Evolutionary conservation across 2,113 vertebrate genomes (phyloP), one percentile per base, ranked within the genome.

Genomic region (Gallinago jamesoni): DNA sequence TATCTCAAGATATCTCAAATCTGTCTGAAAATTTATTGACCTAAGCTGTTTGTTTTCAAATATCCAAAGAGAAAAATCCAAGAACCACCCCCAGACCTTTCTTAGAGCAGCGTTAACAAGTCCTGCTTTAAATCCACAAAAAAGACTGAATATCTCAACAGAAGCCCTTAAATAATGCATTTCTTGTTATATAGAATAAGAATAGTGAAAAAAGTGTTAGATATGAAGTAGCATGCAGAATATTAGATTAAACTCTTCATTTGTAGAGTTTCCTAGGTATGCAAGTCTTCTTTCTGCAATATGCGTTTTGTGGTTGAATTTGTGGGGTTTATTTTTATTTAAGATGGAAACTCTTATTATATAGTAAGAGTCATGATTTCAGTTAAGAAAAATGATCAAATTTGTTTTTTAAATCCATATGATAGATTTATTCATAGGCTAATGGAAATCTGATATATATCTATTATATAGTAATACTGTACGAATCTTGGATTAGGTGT

Each of bases 321-420:
- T 59, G 69, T 59, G 9, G 12, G 28, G 23, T 72, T 96, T 92
- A 66, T 73, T 97, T 91, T 78, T 27, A 7, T 86, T 87, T 94
- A 89, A 70, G 19, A 33, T n/a, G 3, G 2, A 75, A 59, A 67
- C 21, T 41, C 2, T 91, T 37, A 60, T 28, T 53, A 67, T 23
- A 50, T 8, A 55, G 16, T 21, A 17, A 60, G 2, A 82, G 24
- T 48, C 0, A 3, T 33, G 3, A 84, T 96, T 60, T 84, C 59
- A 78, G 74, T 84, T 87, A 72, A 93, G 67, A 94, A 92, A 56
- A 83, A 35, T 47, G 63, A 87, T 93, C 57, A 6, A 92, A 63
- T 77, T 39, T 86, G 47, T 95, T 91, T 94, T 73, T 50, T 91
- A 86, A 91, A 94, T 59, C 12, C 27, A 37, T 85, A 67, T 93